Evolutionary conservation across 2,113 vertebrate species (phyloP).

Genomic region (Chloroceryle aenea): DNA sequence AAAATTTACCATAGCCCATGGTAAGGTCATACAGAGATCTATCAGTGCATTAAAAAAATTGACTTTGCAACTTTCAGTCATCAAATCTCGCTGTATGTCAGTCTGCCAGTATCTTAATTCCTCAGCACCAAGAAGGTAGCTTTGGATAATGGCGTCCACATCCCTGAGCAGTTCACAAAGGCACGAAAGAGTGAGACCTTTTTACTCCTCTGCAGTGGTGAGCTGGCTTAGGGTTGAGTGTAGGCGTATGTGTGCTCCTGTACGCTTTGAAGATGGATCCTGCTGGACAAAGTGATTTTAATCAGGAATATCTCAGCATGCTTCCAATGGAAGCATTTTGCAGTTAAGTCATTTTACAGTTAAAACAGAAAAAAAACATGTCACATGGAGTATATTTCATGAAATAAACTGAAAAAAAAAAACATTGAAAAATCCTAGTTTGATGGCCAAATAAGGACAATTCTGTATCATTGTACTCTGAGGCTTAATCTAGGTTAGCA

Average conservation of each 20-base stretch:
- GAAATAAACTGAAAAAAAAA: not conserved
- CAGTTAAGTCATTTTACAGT: not conserved
- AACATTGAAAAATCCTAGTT: not conserved
- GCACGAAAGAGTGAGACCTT: not conserved
- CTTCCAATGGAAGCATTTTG: not conserved
- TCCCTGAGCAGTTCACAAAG: not conserved
- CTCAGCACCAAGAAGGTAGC: not conserved
- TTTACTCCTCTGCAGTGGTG: not conserved
- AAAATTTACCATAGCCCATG: not conserved
- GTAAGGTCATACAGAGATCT: not conserved
- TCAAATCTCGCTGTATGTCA: not conserved
- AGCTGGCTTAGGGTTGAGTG: not conserved
- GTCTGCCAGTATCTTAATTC: not conserved
- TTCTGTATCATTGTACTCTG: not conserved
- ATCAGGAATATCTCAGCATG: not conserved
- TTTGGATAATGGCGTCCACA: not conserved
- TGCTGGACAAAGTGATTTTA: not conserved
- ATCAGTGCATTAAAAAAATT: not conserved
- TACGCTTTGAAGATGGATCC: not conserved
- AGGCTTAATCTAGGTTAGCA: not conserved
- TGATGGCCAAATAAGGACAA: not conserved
- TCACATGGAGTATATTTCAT: not conserved
- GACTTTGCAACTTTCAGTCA: not conserved
- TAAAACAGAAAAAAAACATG: accelerated
- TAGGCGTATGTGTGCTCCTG: not conserved